Percentiles rank a stretch among this genome's conserved stretches.
These are phyloP conservation scores for Taeniopygia guttata DNA, from an alignment of 2,797 vertebrate genomes.

Conservation along the genomic window DNA sequence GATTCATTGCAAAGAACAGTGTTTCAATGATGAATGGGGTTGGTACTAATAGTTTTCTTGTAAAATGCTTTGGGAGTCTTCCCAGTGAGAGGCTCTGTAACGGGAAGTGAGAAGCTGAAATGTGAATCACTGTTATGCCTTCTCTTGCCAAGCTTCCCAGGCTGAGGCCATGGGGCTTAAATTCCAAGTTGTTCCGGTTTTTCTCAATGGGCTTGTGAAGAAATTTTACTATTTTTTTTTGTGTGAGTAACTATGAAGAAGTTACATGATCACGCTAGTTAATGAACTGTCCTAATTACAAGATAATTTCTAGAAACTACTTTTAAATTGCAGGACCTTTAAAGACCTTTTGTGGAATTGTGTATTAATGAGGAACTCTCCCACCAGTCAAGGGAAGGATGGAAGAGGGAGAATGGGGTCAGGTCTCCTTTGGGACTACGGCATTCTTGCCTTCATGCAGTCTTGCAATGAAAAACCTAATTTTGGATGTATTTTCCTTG, in stretches of 20 bases:
- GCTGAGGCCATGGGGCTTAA: neutral
- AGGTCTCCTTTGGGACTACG: slow-evolving; percentile 19
- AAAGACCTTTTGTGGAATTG: slow-evolving; percentile 20
- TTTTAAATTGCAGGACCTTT: slow-evolving; percentile 11
- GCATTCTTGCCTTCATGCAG: neutral
- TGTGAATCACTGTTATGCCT: neutral
- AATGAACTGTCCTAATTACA: neutral
- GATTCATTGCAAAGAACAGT: rapidly evolving
- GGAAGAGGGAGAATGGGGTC: neutral
- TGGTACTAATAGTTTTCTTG: neutral
- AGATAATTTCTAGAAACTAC: neutral
- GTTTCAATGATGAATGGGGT: neutral
- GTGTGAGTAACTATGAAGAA: neutral
- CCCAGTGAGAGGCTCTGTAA: neutral
- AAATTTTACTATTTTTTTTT: neutral
- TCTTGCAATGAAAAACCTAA: neutral
- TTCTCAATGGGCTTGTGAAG: slow-evolving; percentile 12
- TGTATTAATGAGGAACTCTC: slow-evolving; percentile 43
- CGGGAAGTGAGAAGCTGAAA: neutral
- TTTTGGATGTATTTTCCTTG: neutral
- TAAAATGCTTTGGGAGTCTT: neutral
- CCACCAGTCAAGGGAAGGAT: neutral
- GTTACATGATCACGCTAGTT: neutral
- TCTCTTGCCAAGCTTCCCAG: neutral
- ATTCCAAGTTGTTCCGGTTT: neutral